Conservation (phyloP, 2,113 vertebrate genomes). For the Hiodon tergisus region DNA sequence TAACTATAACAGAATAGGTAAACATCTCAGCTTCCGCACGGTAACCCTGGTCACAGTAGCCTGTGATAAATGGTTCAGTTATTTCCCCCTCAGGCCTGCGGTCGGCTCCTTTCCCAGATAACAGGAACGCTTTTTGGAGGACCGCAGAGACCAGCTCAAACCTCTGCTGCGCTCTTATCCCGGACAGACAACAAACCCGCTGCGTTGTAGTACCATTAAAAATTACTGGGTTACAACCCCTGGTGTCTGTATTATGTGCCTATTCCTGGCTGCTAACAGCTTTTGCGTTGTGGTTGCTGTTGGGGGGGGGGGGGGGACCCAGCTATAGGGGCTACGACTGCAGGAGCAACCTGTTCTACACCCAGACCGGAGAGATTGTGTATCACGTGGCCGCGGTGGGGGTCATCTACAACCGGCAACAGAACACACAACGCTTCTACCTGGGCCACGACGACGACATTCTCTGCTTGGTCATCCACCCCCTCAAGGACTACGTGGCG, state of each 20-base stretch:
- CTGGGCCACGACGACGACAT: slow-evolving; percentile 94
- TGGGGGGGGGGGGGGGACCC: slow-evolving; percentile 3
- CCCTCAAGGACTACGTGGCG: slow-evolving; percentile 92
- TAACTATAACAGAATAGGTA: no score
- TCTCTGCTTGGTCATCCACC: slow-evolving; percentile 91
- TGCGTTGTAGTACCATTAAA: no score
- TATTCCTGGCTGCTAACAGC: slow-evolving; percentile 11
- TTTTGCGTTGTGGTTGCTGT: neutral
- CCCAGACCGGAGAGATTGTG: slow-evolving; percentile 94
- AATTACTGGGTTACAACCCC: no score
- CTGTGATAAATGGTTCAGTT: no score
- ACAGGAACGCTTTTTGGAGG: no score
- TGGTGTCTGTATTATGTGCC: neutral
- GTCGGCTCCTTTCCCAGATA: no score
- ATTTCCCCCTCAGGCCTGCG: no score
- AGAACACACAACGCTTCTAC: slow-evolving; percentile 94
- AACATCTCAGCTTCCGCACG: no score
- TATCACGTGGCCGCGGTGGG: slow-evolving; percentile 96
- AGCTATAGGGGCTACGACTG: slow-evolving; percentile 97
- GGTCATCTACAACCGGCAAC: slow-evolving; percentile 92
- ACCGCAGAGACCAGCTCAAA: no score
- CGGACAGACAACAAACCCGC: no score
- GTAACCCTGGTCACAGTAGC: no score
- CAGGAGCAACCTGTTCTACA: slow-evolving; percentile 96
- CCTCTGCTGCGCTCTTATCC: no score